phyloP scores from a whole-genome alignment of 2,797 vertebrate genomes.

The Oreochromis grahami region DNA sequence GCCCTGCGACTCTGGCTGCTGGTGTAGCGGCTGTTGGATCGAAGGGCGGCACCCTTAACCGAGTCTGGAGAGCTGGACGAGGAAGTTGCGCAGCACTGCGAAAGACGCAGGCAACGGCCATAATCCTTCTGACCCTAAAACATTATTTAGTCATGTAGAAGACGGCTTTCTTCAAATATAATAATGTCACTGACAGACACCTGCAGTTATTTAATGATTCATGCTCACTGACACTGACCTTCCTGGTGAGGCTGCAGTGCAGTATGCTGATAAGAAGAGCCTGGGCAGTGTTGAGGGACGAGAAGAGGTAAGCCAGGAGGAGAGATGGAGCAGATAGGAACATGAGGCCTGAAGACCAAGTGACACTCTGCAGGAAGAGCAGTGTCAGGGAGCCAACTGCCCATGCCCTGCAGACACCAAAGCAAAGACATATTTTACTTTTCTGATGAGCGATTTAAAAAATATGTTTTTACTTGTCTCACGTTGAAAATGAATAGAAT shows the following conservation, averaged over 20 bases:
- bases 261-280: constrained; percentile 89
- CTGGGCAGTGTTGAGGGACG: constrained; percentile 90
- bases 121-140: constrained; percentile 90
- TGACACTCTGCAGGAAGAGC: constrained; percentile 88
- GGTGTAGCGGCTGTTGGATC: constrained; percentile 88
- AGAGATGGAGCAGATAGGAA: constrained; percentile 88
- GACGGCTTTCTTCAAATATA: neutral
- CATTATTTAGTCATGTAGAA: neutral
- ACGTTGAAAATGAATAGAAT: neutral
- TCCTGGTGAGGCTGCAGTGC: constrained; percentile 89
- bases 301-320: constrained; percentile 91
- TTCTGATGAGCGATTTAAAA: neutral
- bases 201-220: neutral
- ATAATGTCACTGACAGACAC: neutral
- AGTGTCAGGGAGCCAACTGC: constrained; percentile 87
- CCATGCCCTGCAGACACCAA: constrained; percentile 80
- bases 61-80: constrained; percentile 82
- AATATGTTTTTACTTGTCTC: neutral
- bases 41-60: constrained; percentile 85
- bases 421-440: neutral
- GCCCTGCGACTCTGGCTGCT: constrained; percentile 82
- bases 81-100: constrained; percentile 85
- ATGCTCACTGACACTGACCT: constrained; percentile 69
- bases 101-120: constrained; percentile 87
- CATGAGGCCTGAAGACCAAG: constrained; percentile 90